These are phyloP conservation scores for Dendropsophus ebraccatus DNA, from an alignment of 2,113 vertebrate genomes.

Conservation along the genomic window DNA sequence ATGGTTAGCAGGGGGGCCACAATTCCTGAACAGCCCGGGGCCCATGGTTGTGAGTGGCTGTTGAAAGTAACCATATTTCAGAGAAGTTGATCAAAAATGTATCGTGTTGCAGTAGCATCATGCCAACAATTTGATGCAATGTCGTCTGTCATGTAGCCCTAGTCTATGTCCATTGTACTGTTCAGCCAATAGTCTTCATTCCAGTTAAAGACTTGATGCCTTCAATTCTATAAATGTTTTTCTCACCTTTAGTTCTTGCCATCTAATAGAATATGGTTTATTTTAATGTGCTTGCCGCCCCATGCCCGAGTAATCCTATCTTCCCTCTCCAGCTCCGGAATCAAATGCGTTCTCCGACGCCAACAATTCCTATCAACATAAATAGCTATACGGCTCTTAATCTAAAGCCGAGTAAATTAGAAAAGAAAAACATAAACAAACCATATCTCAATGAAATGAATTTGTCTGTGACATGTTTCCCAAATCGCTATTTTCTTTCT, in stretches of 20 bases:
- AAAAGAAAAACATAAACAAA: constrained; percentile 19
- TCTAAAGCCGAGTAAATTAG: constrained; percentile 25
- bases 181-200: neutral
- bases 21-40: too few species aligned
- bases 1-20: too few species aligned
- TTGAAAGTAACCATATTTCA: too few species aligned
- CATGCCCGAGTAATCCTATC: neutral
- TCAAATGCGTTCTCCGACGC: neutral
- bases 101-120: too few species aligned
- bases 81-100: too few species aligned
- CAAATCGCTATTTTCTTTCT: constrained; percentile 43
- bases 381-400: constrained; percentile 11
- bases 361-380: neutral
- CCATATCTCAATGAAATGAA: constrained; percentile 28
- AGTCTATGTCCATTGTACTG: too few species aligned
- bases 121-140: too few species aligned
- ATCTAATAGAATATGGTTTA: neutral
- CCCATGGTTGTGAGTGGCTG: too few species aligned
- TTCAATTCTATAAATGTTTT: neutral
- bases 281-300: neutral
- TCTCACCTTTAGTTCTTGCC: neutral
- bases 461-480: constrained; percentile 50
- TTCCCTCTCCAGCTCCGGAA: neutral
- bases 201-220: too few species aligned
- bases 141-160: too few species aligned